Evolutionary conservation across 2,888 invertebrate genomes (phyloP), one percentile per base, ranked within the genome.

Genomic region (Tenthredo amoena): DNA sequence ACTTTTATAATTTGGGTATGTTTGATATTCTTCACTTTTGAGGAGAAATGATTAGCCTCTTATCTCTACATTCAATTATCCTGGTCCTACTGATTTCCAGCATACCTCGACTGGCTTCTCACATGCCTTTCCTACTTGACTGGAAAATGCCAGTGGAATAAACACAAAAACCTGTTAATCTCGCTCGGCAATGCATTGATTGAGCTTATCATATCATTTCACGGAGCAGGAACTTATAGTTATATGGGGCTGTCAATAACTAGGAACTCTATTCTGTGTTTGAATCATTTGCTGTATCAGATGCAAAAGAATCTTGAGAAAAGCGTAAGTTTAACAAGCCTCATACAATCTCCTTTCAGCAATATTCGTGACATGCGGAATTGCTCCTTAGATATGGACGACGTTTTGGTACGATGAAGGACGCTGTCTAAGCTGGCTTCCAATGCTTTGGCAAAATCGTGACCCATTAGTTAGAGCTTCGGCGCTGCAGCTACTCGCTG

Each of bases 231-330:
- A 1, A 92, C 94, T 1, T 92, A 94, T 62, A 95, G 95, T 62
- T 94, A 95, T 65, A 95, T 95, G 95, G 95, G 95, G 0, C 89
- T 95, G 10, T 95, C 94, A 50, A 95, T 95, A 87, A 95, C 95
- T 0, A 92, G 95, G 87, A 94, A 95, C 88, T 94, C 94, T 5
- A 90, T 95, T 34, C 92, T 95, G 58, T 94, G 95, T 83, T 92
- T 95, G 77, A 95, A 95, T 90, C 95, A 95, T 90, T 88, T 95
- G 47, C 87, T 95, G 7, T 93, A 94, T 65, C 95, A 95, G 89
- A 93, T 95, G 93, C 94, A 94, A 87, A 90, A 88, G 21, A 89
- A 93, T 89, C 91, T 91, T 12, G 92, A 92, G 87, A 92, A 93
- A 79, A 94, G 93, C 88, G 94, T 94, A 87, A 90, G 90, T 87